Base-by-base conservation (phyloP, 1,140 invertebrate species). In the Sycobia sp. region DNA sequence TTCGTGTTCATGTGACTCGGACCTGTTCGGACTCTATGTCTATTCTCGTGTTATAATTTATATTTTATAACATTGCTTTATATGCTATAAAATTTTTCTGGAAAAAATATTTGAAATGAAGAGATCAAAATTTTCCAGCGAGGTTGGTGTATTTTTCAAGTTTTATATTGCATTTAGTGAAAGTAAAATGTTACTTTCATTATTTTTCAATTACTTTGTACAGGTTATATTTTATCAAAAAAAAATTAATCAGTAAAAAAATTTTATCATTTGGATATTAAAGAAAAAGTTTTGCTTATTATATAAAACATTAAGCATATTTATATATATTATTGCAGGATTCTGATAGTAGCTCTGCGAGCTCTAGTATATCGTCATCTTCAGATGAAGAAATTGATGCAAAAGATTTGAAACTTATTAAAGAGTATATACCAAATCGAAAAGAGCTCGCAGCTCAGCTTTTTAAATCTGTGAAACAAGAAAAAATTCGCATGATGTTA, bases 401-500 rank as follows among this genome's bases (percentile, higher is more conserved):
- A 27, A 65, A 70, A 54, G 73, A 78, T 73, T 70, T 80, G n/a
- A 81, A 81, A 70, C 74, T 79, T 13, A 80, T 82, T 8, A 80
- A 77, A 54, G 78, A 81, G 41, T 82, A 82, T 70, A 54, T 81
- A 3, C 67, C 62, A 3, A 67, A 82, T 69, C 71, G 78, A 3
- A 73, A 58, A 59, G 75, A 81, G 70, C 55, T 81, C 23, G 73
- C 77, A 39, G 61, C 69, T 8, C 79, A 82, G 67, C 70, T 82
- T 54, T 82, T 82, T 55, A 80, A 76, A 67, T 80, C 80, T 41
- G 79, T 82, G 1, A 82, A 79, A 64, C 11, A 67, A 38, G 79
- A 82, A 18, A 82, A 81, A 65, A 78, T 82, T 59, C 74, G 76
- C 11, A 76, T 80, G 72, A 82, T 82, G 80, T 47, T 82, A n/a